A percentile compares a stretch with the other conserved stretches of the same genome.
Evolutionary conservation across 2,797 vertebrate species (phyloP).

Genomic region (Argya squamiceps): DNA sequence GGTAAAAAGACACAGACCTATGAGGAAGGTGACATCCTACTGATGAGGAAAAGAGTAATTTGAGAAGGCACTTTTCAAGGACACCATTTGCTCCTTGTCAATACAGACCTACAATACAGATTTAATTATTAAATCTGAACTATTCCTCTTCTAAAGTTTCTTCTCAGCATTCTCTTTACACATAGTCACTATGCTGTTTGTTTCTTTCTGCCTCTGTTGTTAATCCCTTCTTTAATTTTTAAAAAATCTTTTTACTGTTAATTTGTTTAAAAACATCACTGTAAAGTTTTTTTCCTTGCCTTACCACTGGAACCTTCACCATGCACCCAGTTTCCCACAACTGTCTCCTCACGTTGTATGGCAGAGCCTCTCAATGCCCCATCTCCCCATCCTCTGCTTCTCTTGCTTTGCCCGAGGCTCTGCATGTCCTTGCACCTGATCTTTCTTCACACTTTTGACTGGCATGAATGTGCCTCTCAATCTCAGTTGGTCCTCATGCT

Average conservation of each 20-base stretch:
- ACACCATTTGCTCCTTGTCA: neutral
- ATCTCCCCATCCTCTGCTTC: neutral
- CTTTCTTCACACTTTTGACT: neutral
- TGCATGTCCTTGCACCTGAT: neutral
- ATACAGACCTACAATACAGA: neutral
- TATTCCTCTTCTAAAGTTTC: neutral
- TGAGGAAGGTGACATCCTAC: neutral
- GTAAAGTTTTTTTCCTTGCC: neutral
- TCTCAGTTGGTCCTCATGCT: neutral
- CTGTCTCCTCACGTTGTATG: neutral
- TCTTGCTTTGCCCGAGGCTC: accelerated
- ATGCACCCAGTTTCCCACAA: accelerated
- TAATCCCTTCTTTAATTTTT: neutral
- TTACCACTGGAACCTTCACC: neutral
- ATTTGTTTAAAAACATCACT: neutral
- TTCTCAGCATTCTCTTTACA: neutral
- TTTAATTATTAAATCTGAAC: neutral
- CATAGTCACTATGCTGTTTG: neutral
- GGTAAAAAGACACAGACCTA: neutral
- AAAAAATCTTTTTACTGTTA: neutral
- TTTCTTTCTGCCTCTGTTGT: neutral
- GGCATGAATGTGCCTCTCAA: neutral
- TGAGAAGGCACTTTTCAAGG: neutral
- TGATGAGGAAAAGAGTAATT: neutral
- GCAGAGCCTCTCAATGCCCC: accelerated